Evolutionary conservation across 30 jellyfish, hydroid and myxozoan genomes (phyloP).

Genomic region (Sanderia malayensis): DNA sequence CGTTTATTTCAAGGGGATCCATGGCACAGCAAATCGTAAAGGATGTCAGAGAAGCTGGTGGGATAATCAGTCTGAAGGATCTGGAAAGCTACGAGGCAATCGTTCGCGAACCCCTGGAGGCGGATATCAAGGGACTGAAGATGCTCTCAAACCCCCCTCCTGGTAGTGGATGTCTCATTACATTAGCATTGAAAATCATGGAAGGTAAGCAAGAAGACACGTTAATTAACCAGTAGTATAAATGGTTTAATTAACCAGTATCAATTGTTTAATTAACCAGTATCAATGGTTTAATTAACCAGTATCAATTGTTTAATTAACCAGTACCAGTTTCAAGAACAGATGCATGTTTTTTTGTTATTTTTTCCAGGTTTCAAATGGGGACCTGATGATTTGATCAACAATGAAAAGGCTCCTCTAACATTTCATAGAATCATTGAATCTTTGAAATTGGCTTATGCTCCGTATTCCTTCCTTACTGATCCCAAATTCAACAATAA

Average conservation of each 20-base stretch:
- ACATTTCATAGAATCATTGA: conserved; percentile 89
- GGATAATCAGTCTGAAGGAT: conserved; percentile 84
- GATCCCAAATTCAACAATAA: conserved; percentile 88
- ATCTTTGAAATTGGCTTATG: conserved; percentile 95
- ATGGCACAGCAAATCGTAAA: conserved; percentile 89
- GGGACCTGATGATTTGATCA: conserved; percentile 65
- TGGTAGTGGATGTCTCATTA: conserved; percentile 90
- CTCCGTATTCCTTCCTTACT: conserved; percentile 90
- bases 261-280: too few species aligned
- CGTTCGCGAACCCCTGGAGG: conserved; percentile 71
- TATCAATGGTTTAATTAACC: too few species aligned
- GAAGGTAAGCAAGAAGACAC: conserved; percentile 63
- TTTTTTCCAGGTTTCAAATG: conserved; percentile 61
- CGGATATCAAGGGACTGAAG: conserved; percentile 65
- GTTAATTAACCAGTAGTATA: too few species aligned
- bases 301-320: too few species aligned
- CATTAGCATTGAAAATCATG: conserved; percentile 85
- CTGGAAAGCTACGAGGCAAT: conserved; percentile 80
- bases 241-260: too few species aligned
- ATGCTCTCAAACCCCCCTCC: conserved; percentile 96
- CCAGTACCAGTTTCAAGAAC: too few species aligned
- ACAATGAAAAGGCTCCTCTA: conserved; percentile 70
- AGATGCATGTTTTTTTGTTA: background rate
- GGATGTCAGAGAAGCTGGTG: conserved; percentile 97
- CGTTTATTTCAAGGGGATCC: conserved; percentile 96